Percentiles rank a stretch among this genome's conserved stretches.
Conservation (phyloP, 92 coral and sea anemone species). For the Isaurus tuberculatus region DNA sequence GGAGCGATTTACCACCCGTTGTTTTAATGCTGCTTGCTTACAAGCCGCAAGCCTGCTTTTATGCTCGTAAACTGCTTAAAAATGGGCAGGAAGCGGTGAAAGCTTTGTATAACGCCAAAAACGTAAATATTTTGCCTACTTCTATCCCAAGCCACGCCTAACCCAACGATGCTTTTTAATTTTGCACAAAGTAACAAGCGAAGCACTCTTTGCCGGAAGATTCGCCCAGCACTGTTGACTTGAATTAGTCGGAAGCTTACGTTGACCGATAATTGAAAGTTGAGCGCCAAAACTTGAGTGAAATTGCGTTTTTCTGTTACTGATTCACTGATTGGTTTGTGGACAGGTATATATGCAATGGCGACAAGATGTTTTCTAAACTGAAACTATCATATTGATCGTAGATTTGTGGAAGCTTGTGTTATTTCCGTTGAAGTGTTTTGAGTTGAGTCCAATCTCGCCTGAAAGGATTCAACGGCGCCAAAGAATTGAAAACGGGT, state of each 20-base stretch:
- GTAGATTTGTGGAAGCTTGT: slow-evolving; percentile 31
- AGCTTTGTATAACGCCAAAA: slow-evolving; percentile 53
- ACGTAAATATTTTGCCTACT: slow-evolving; percentile 71
- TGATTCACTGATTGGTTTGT: slow-evolving; percentile 9
- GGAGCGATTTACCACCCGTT: slow-evolving; percentile 48
- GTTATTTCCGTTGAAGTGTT: slow-evolving; percentile 39
- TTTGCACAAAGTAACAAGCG: slow-evolving; percentile 80
- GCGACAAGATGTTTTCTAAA: slow-evolving; percentile 42
- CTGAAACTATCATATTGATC: slow-evolving; percentile 44
- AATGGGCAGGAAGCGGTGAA: slow-evolving; percentile 48
- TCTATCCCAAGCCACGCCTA: slow-evolving; percentile 75
- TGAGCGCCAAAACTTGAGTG: slow-evolving; percentile 18
- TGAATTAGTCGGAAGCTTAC: slow-evolving; percentile 34
- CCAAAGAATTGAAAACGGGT: neutral
- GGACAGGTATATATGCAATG: slow-evolving; percentile 8
- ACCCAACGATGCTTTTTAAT: slow-evolving; percentile 71
- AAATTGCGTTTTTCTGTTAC: slow-evolving; percentile 4
- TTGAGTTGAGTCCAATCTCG: slow-evolving; percentile 45
- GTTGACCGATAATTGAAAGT: slow-evolving; percentile 27
- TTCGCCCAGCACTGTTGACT: slow-evolving; percentile 18
- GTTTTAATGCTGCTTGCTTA: slow-evolving; percentile 27
- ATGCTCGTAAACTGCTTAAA: slow-evolving; percentile 48
- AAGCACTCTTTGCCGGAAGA: slow-evolving; percentile 35
- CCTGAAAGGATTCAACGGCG: slow-evolving; percentile 40
- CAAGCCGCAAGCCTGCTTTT: slow-evolving; percentile 49